Percentiles rank a stretch among this genome's conserved stretches.
These are phyloP conservation scores for Tragelaphus scriptus DNA, from an alignment of 2,113 vertebrate species.

Conservation along the genomic window DNA sequence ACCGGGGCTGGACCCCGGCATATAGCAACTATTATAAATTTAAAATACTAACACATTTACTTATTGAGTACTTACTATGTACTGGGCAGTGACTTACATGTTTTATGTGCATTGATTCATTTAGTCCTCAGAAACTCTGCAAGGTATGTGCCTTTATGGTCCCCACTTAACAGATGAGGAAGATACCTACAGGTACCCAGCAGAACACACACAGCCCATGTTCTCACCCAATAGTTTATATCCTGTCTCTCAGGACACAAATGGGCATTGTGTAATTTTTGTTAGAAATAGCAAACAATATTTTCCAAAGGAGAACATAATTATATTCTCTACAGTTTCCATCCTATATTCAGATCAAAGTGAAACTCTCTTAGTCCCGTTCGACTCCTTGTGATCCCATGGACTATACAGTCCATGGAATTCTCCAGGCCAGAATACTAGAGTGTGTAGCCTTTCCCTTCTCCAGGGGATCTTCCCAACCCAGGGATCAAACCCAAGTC, in stretches of 20 bases:
- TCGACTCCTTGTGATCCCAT: not conserved
- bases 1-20: too few species aligned
- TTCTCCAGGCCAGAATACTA: not conserved
- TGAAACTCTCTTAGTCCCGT: not conserved
- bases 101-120: rapidly evolving
- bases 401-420: not conserved
- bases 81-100: not conserved
- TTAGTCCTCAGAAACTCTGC: not conserved
- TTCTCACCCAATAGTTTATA: not conserved
- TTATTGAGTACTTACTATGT: not conserved
- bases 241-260: not conserved
- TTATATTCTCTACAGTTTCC: not conserved
- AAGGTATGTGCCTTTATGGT: not conserved
- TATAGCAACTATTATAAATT: not conserved
- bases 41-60: not conserved
- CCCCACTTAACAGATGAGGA: not conserved
- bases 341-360: not conserved
- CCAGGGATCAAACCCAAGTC: not conserved
- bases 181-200: rapidly evolving
- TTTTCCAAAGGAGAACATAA: not conserved
- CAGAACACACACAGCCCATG: not conserved
- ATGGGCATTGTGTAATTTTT: not conserved
- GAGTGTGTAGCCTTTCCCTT: not conserved
- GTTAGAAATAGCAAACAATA: not conserved
- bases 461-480: not conserved